Conservation (phyloP, 1,140 invertebrate species). For the Lutraria rhynchaena region DNA sequence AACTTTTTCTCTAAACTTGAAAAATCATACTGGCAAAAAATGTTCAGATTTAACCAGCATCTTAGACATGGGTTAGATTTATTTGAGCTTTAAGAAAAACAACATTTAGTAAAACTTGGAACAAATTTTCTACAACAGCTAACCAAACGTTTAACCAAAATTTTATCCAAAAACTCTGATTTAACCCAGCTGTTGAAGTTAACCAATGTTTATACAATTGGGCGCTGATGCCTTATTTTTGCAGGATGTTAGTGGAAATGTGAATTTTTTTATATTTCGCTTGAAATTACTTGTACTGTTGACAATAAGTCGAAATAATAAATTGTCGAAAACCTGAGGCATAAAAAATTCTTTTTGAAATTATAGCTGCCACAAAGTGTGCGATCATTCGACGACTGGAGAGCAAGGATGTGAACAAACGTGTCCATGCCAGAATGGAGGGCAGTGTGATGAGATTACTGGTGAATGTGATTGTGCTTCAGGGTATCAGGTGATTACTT, state of each 20-base stretch:
- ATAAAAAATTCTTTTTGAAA: neutral
- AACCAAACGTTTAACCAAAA: no score
- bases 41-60: neutral
- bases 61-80: no score
- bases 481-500: constrained; percentile 18
- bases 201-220: no score
- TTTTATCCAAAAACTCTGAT: no score
- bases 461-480: constrained; percentile 8
- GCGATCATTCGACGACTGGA: neutral
- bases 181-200: no score
- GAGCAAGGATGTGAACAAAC: neutral
- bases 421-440: constrained; percentile 39
- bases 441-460: constrained; percentile 1
- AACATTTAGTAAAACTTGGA: neutral
- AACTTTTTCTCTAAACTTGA: no score
- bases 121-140: neutral
- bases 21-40: neutral
- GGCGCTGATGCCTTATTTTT: neutral
- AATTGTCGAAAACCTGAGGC: no score
- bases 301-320: neutral
- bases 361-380: constrained; percentile 6
- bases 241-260: no score
- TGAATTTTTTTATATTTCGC: no score
- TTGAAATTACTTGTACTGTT: no score
- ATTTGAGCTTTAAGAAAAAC: no score